A percentile compares a stretch with the other conserved stretches of the same genome.
Evolutionary conservation across 2,113 vertebrate genomes (phyloP).

Genomic region (Urocolius indicus): DNA sequence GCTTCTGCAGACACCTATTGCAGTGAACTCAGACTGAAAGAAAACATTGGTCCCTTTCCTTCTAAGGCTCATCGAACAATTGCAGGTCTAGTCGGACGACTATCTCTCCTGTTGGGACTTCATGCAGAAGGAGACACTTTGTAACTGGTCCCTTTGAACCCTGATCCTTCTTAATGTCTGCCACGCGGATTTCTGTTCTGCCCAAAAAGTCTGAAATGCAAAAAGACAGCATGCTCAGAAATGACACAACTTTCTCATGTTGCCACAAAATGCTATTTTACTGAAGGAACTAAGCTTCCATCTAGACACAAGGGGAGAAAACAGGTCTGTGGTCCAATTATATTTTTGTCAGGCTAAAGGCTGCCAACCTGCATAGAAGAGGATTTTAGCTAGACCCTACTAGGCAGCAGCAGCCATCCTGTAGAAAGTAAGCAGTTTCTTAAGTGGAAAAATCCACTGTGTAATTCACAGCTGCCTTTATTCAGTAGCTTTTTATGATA

Average conservation of each 20-base stretch:
- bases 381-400: neutral
- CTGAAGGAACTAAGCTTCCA: neutral
- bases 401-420: neutral
- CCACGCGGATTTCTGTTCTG: constrained; percentile 96
- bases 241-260: neutral
- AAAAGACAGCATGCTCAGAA: constrained; percentile 48
- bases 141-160: constrained; percentile 98
- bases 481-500: neutral
- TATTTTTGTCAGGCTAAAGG: neutral
- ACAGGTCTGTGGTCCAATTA: neutral
- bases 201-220: constrained; percentile 92
- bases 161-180: constrained; percentile 99
- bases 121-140: constrained; percentile 95
- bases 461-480: neutral
- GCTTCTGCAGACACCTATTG: constrained; percentile 2
- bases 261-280: neutral
- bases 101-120: constrained; percentile 98
- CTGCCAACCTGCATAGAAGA: neutral
- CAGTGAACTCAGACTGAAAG: neutral
- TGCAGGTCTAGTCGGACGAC: constrained; percentile 96
- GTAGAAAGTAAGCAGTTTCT: neutral
- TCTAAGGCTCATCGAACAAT: constrained; percentile 93
- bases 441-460: neutral
- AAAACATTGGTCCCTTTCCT: neutral
- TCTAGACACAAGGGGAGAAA: neutral